These are phyloP conservation scores for Dynastes grantii DNA, from an alignment of 2,888 invertebrate genomes.

Conservation along the genomic window DNA sequence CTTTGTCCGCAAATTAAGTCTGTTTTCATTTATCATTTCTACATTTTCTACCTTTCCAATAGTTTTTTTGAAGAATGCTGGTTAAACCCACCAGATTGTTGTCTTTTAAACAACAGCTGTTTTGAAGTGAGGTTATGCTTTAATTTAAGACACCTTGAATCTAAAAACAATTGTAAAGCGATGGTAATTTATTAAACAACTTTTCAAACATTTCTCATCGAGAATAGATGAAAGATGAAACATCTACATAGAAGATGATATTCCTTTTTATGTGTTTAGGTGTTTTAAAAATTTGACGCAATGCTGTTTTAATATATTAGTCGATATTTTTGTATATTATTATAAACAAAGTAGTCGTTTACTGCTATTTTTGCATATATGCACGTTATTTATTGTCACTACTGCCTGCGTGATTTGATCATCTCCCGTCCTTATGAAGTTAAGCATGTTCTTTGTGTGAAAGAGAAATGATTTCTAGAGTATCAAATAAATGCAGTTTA, in stretches of 20 bases:
- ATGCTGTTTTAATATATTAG: slow-evolving; percentile 30
- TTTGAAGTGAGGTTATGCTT: slow-evolving; percentile 40
- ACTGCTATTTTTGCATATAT: neutral
- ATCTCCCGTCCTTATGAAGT: no score
- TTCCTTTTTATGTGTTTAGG: neutral
- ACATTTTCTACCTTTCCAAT: slow-evolving; percentile 27
- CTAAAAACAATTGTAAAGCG: neutral
- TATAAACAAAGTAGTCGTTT: neutral
- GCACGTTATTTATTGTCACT: neutral
- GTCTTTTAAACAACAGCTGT: slow-evolving; percentile 26
- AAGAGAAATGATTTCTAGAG: no score
- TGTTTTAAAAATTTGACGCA: slow-evolving; percentile 33
- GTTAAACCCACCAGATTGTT: slow-evolving; percentile 54
- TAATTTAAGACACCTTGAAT: neutral
- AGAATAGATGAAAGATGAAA: neutral
- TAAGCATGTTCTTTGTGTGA: no score
- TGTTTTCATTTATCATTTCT: slow-evolving; percentile 45
- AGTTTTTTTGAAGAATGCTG: slow-evolving; percentile 38
- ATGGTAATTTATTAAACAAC: slow-evolving; percentile 5
- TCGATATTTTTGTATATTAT: slow-evolving; percentile 40
- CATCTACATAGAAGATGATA: neutral
- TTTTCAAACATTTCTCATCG: neutral
- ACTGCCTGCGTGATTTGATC: no score
- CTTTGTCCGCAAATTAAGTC: slow-evolving; percentile 21
- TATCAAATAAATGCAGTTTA: no score